phyloP scores from a whole-genome alignment of 2,888 invertebrate genomes.

The Nyleta sp. region DNA sequence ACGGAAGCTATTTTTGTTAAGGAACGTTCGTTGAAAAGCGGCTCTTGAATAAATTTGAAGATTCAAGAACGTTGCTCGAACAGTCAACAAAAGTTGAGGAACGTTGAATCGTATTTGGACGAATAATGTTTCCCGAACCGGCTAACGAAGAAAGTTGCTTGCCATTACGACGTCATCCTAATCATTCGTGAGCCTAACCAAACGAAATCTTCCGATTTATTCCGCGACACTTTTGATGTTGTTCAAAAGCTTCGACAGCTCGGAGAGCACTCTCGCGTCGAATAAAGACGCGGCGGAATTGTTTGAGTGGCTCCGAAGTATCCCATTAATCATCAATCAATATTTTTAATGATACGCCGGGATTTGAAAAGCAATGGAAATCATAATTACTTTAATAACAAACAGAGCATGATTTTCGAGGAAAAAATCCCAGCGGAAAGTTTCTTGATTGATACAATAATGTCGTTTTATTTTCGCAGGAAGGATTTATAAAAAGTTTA shows the following conservation, averaged over 20 bases:
- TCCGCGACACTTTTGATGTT: background rate
- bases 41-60: no score
- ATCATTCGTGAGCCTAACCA: background rate
- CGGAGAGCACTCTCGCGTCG: constrained; percentile 1
- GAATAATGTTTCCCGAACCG: background rate
- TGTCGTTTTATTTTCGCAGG: constrained; percentile 5
- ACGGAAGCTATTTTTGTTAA: background rate
- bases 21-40: background rate
- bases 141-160: background rate
- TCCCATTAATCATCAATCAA: constrained; percentile 2
- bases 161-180: no score
- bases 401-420: background rate
- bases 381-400: constrained; percentile 21
- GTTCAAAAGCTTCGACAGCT: background rate
- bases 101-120: background rate
- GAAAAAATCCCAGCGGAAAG: constrained; percentile 3
- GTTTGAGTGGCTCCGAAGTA: background rate
- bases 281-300: background rate
- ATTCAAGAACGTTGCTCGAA: background rate
- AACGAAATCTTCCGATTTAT: background rate
- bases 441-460: background rate
- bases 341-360: constrained; percentile 12
- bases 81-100: background rate
- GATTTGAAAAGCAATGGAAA: background rate
- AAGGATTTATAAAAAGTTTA: constrained; percentile 15